phyloP scores from a whole-genome alignment of 1,140 invertebrate species.

The Formica selysi region DNA sequence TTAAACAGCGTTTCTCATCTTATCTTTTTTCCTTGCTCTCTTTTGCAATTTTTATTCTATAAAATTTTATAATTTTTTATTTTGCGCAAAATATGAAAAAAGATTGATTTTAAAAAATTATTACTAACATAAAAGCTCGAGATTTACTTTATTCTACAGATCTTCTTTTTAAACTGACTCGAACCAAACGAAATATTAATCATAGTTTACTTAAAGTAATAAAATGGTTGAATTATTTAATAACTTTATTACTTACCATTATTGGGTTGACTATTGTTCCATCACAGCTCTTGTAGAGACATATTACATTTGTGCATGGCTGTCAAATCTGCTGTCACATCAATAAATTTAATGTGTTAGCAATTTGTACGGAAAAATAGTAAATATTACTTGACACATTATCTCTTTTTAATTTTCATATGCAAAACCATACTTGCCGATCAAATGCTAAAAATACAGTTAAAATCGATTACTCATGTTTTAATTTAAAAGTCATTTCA shows the following conservation, averaged over 20 bases:
- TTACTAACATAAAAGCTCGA: no score
- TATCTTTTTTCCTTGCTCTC: not conserved
- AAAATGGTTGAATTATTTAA: not conserved
- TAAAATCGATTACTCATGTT: constrained; percentile 18
- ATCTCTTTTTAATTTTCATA: not conserved
- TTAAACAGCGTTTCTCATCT: not conserved
- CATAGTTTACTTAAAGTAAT: not conserved
- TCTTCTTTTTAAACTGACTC: not conserved
- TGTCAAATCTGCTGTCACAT: not conserved
- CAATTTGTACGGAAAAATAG: not conserved
- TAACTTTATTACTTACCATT: not conserved
- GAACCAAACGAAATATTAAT: not conserved
- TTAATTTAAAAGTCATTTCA: constrained; percentile 5
- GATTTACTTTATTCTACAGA: not conserved
- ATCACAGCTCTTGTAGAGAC: not conserved
- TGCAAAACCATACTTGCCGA: not conserved
- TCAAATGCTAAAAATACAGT: constrained; percentile 23
- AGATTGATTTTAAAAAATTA: not conserved
- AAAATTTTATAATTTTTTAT: constrained; percentile 8
- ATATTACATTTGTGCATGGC: not conserved
- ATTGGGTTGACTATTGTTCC: not conserved
- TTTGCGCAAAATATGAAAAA: not conserved
- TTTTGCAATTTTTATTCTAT: not conserved
- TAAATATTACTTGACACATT: not conserved
- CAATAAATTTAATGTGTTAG: not conserved